Evolutionary conservation across 1,140 invertebrate genomes (phyloP).

Genomic region (Pseudomyrmex cubaensis): DNA sequence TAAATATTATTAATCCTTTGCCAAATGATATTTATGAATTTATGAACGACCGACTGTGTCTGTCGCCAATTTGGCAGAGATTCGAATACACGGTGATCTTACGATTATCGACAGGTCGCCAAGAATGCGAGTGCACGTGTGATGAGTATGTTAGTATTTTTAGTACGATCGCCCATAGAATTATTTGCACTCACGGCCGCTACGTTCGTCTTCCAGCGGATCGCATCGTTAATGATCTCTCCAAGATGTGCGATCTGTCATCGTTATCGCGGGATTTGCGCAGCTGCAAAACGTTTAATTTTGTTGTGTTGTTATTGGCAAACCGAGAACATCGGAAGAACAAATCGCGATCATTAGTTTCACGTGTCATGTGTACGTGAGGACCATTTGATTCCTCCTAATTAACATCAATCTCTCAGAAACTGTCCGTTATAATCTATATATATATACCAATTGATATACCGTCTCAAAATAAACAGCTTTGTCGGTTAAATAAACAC

Average conservation of each 20-base stretch:
- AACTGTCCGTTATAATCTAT: not conserved
- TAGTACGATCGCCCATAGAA: slow-evolving; percentile 36
- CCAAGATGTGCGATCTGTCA: not conserved
- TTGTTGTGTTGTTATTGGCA: slow-evolving; percentile 24
- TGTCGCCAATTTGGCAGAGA: slow-evolving; percentile 28
- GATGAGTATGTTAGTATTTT: slow-evolving; percentile 13
- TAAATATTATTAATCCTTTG: slow-evolving; percentile 8
- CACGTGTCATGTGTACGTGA: not conserved
- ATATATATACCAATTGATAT: not conserved
- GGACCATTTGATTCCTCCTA: not conserved
- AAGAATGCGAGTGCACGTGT: slow-evolving; percentile 23
- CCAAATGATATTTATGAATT: slow-evolving; percentile 43
- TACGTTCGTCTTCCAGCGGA: slow-evolving; percentile 31
- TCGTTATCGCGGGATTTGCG: slow-evolving; percentile 23
- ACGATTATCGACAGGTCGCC: slow-evolving; percentile 25
- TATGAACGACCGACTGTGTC: slow-evolving; percentile 21
- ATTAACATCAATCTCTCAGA: slow-evolving; percentile 1
- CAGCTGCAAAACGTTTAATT: not conserved
- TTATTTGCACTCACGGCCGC: slow-evolving; percentile 50
- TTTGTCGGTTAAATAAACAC: not conserved
- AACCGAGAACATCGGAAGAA: not conserved
- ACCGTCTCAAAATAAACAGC: slow-evolving; percentile 2
- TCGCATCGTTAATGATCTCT: not conserved
- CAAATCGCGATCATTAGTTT: slow-evolving; percentile 17
- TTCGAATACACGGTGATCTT: slow-evolving; percentile 10